A percentile compares a stretch with the other conserved stretches of the same genome.
Conservation (phyloP, 2,113 vertebrate genomes). For the Neoarius graeffei region DNA sequence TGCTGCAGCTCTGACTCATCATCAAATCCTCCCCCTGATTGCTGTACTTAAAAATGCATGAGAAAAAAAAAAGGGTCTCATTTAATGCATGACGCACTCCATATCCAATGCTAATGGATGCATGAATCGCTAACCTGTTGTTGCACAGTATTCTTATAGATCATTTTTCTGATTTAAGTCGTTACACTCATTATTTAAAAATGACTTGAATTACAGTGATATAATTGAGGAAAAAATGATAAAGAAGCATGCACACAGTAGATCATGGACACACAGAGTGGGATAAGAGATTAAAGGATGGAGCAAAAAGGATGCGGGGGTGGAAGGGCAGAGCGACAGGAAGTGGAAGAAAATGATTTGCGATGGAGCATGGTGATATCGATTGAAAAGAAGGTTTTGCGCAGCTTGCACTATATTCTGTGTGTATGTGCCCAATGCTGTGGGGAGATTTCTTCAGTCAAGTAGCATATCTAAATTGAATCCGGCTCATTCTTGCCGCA, state of each 20-base stretch:
- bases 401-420: not conserved
- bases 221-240: not conserved
- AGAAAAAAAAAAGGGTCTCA: not conserved
- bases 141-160: not conserved
- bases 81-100: constrained; percentile 3
- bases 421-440: not conserved
- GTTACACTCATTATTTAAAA: not conserved
- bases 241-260: not conserved
- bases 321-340: constrained; percentile 26
- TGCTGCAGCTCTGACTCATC: constrained; percentile 34
- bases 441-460: not conserved
- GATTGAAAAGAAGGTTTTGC: constrained; percentile 6
- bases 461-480: constrained; percentile 40
- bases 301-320: constrained; percentile 1
- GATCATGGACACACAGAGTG: not conserved
- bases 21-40: constrained; percentile 27
- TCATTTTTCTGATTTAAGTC: not conserved
- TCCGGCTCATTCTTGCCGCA: constrained; percentile 22
- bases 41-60: constrained; percentile 31
- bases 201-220: not conserved
- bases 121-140: not conserved
- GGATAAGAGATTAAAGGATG: constrained; percentile 12
- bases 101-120: not conserved
- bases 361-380: not conserved
- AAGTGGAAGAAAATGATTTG: constrained; percentile 24